A percentile compares a stretch with the other conserved stretches of the same genome.
These are phyloP conservation scores for Pseudomyrmex cubaensis DNA, from an alignment of 1,140 invertebrate genomes.

Conservation along the genomic window DNA sequence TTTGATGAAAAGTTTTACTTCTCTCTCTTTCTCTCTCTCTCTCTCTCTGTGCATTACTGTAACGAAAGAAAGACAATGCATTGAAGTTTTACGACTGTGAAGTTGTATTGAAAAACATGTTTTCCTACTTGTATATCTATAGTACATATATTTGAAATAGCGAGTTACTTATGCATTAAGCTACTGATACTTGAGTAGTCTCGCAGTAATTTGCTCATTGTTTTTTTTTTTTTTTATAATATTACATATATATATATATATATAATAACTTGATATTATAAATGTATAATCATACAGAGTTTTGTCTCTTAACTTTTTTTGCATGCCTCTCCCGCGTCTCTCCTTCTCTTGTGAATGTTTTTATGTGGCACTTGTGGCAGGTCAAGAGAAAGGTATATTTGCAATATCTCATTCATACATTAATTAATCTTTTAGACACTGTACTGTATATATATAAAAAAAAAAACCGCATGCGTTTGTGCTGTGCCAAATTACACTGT, in stretches of 20 bases:
- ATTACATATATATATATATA: conserved; percentile 4
- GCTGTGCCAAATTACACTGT: conserved; percentile 11
- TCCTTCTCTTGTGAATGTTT: conserved; percentile 87
- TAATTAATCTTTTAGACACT: conserved; percentile 74
- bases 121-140: too few species aligned
- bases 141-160: conserved; percentile 37
- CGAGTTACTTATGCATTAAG: conserved; percentile 54
- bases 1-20: background rate
- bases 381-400: conserved; percentile 87
- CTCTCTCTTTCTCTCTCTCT: too few species aligned
- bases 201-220: conserved; percentile 56
- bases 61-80: conserved; percentile 4
- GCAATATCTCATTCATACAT: conserved; percentile 81
- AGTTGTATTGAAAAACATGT: too few species aligned
- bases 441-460: too few species aligned
- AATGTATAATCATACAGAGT: conserved; percentile 81
- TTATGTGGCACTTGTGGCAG: conserved; percentile 87
- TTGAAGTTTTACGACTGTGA: background rate
- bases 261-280: conserved; percentile 75
- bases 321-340: conserved; percentile 86
- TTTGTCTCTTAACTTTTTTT: conserved; percentile 86
- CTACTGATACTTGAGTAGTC: conserved; percentile 58
- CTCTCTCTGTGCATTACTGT: background rate
- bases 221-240: conserved; percentile 26
- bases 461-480: conserved; percentile 47